phyloP scores from a whole-genome alignment of 2,797 vertebrate genomes.

The Sparidentex hasta region DNA sequence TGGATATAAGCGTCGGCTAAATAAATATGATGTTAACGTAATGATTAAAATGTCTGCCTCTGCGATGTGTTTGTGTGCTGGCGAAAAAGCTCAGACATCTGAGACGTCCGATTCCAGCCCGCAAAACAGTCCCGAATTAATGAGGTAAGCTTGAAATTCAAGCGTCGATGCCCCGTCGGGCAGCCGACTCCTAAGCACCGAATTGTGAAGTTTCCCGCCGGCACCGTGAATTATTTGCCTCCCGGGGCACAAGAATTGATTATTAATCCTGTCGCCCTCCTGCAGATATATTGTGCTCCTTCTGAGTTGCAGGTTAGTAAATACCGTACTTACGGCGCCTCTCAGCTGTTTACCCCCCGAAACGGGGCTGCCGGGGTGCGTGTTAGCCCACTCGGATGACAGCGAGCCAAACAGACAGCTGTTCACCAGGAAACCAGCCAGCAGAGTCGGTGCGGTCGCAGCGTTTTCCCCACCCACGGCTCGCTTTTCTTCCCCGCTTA shows the following conservation, averaged over 20 bases:
- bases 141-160: background rate
- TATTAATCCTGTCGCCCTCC: conserved; percentile 16
- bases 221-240: conserved; percentile 7
- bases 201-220: background rate
- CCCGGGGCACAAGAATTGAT: conserved; percentile 14
- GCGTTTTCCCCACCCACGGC: conserved; percentile 20
- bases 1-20: background rate
- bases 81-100: background rate
- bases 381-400: conserved; percentile 20
- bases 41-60: background rate
- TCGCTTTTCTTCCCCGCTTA: conserved; percentile 24
- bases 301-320: conserved; percentile 5
- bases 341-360: conserved; percentile 1
- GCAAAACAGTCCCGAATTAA: background rate
- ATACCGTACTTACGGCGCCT: conserved; percentile 3
- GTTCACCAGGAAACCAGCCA: conserved; percentile 27
- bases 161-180: background rate
- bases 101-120: background rate
- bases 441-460: conserved; percentile 6
- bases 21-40: background rate
- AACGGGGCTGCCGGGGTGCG: conserved; percentile 2
- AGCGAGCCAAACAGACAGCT: conserved; percentile 39
- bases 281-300: conserved; percentile 1
- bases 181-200: background rate
- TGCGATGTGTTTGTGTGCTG: conserved; percentile 5